These are phyloP conservation scores for Hirundo rustica DNA, from an alignment of 2,797 vertebrate genomes.

Conservation along the genomic window DNA sequence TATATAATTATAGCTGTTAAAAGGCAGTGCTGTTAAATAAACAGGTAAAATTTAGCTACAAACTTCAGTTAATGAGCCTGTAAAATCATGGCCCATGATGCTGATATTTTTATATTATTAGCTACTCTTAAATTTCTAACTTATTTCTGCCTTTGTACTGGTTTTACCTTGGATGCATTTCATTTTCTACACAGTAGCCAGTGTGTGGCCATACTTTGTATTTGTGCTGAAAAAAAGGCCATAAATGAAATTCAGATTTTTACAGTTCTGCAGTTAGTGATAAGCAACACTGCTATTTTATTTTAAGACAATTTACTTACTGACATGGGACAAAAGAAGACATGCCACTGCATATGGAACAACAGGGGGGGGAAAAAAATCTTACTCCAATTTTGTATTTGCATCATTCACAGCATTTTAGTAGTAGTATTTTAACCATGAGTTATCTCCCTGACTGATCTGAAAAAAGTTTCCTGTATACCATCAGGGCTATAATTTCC, in stretches of 20 bases:
- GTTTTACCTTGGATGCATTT: background rate
- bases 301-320: background rate
- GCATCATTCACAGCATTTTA: background rate
- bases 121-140: background rate
- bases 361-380: accelerated
- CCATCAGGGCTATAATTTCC: background rate
- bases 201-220: background rate
- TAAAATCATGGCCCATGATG: background rate
- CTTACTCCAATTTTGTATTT: background rate
- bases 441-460: background rate
- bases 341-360: background rate
- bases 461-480: background rate
- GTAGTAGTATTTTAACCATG: background rate
- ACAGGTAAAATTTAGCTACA: background rate
- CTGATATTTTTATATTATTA: background rate
- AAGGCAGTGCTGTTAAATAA: background rate
- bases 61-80: background rate
- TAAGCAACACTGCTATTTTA: background rate
- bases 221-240: background rate
- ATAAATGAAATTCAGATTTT: background rate
- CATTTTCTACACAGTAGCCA: background rate
- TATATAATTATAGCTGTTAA: background rate
- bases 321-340: background rate
- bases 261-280: background rate
- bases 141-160: background rate